phyloP scores from a whole-genome alignment of 2,113 vertebrate genomes.

The Hystrix cristata region DNA sequence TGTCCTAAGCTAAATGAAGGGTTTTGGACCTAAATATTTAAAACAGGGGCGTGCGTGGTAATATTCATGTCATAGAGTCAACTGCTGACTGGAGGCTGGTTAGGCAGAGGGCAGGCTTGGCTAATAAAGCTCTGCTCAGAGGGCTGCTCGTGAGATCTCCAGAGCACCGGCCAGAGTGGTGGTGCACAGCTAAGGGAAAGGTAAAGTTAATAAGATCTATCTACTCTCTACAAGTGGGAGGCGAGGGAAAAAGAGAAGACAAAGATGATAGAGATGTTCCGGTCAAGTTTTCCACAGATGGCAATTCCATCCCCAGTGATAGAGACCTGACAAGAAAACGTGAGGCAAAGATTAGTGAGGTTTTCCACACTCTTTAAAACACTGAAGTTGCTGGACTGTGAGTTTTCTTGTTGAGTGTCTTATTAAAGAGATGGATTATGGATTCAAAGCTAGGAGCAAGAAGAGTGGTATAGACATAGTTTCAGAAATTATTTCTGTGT shows the following conservation, averaged over 20 bases:
- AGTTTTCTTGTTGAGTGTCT: not conserved
- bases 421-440: not conserved
- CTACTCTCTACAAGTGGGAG: not conserved
- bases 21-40: not conserved
- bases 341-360: not conserved
- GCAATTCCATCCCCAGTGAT: not conserved
- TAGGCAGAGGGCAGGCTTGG: not conserved
- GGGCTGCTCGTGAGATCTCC: not conserved
- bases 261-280: not conserved
- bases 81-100: not conserved
- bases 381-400: not conserved
- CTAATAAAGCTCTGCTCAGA: not conserved
- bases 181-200: not conserved
- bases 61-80: not conserved
- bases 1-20: not conserved
- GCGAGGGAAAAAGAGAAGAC: not conserved
- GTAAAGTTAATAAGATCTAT: not conserved
- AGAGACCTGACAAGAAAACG: not conserved
- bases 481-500: not conserved
- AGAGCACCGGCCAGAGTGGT: not conserved
- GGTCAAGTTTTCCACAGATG: not conserved
- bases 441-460: not conserved
- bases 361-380: not conserved
- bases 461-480: not conserved
- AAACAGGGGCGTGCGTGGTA: not conserved